Evolutionary conservation across 2,888 invertebrate species (phyloP).

Genomic region (Callyntrura sp.): DNA sequence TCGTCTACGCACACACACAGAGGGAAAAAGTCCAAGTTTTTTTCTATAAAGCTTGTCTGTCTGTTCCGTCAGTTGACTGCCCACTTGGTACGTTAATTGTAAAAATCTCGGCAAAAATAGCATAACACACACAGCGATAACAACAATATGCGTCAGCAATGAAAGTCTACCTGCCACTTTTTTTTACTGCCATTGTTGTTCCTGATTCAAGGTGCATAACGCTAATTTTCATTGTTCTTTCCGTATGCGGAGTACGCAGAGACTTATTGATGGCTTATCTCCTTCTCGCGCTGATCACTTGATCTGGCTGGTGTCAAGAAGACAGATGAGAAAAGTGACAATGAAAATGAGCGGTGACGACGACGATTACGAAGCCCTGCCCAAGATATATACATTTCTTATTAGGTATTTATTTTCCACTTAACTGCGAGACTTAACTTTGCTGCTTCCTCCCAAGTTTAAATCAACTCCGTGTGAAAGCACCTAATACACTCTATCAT

Average conservation of each 20-base stretch:
- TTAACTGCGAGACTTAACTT: slow-evolving; percentile 2
- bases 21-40: slow-evolving; percentile 6
- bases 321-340: slow-evolving; percentile 11
- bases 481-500: neutral
- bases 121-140: no score
- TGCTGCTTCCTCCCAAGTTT: neutral
- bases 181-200: slow-evolving; percentile 40
- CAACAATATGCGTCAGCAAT: no score
- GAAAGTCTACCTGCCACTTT: neutral
- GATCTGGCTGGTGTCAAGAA: slow-evolving; percentile 44
- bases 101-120: no score
- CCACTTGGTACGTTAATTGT: neutral
- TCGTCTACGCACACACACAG: no score
- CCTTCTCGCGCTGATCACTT: no score
- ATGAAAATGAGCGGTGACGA: no score
- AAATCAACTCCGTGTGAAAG: neutral
- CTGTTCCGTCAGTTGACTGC: neutral
- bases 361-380: slow-evolving; percentile 6
- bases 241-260: no score
- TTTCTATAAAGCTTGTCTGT: slow-evolving; percentile 40
- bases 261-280: neutral
- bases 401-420: neutral
- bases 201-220: slow-evolving; percentile 31
- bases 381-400: neutral
- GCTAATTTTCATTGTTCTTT: slow-evolving; percentile 10